Evolutionary conservation across 2,797 vertebrate species (phyloP), one percentile per base, ranked within the genome.

Genomic region (Poecilia gillii): DNA sequence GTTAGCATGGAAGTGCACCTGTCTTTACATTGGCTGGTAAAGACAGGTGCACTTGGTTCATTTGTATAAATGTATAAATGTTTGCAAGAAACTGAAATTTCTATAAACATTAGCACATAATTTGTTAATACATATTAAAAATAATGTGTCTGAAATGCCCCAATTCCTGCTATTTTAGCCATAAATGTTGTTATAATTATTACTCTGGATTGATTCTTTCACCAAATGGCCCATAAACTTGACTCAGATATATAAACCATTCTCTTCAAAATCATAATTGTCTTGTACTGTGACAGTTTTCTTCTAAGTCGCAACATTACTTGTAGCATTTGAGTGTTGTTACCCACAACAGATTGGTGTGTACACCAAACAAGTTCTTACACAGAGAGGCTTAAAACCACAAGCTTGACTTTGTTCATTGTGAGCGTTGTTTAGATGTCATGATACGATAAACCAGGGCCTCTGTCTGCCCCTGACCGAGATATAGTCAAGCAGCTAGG

Each of bases 321-420:
- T 79, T 84, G 82, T 84, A 77, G 73, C 82, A 64, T 75, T 74
- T 74, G 33, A 31, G 13, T 81, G 82, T 81, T 86, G 74, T 47
- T 75, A 73, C 62, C 72, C 8, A 49, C 74, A 78, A 47, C 72
- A 68, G 46, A 28, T 23, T 74, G 68, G 36, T 45, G 79, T 89
- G 81, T 73, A 82, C 74, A 80, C 41, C 41, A 84, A 84, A 81
- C 79, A 62, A 14, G n/a, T 20, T 77, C 62, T 74, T 28, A 74
- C 18, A 74, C 9, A 45, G 45, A 82, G 33, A 81, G 43, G 39
- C 85, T 78, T 72, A 13, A 88, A 88, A 84, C 89, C 76, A 39
- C 78, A 81, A 39, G 75, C 64, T 80, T 8, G 33, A 80, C 80
- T 79, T 79, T 76, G 71, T 83, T 81, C 46, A 77, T 4, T 28